Conservation (phyloP, 1,140 invertebrate species). For the Centruroides sculpturatus region DNA sequence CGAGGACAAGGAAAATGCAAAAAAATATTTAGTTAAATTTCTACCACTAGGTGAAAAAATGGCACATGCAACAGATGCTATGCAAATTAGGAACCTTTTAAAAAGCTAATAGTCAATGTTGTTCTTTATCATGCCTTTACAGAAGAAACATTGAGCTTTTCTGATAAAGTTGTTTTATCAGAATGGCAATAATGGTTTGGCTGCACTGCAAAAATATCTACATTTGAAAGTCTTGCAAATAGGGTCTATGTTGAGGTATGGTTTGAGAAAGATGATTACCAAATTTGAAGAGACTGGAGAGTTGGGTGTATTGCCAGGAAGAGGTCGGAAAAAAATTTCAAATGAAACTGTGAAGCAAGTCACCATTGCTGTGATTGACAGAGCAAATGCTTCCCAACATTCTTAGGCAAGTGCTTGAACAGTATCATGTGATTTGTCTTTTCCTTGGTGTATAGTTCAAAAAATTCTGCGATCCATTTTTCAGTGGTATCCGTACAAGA, state of each 20-base stretch:
- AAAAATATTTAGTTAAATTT: no score
- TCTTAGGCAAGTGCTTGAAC: not conserved
- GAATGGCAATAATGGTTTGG: not conserved
- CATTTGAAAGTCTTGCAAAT: not conserved
- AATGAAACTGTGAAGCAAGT: not conserved
- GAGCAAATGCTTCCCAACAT: not conserved
- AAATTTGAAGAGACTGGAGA: conserved; percentile 5
- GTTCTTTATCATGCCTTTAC: no score
- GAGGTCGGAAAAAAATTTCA: not conserved
- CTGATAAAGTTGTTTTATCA: no score
- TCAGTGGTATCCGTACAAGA: conserved; percentile 5
- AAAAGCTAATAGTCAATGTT: no score
- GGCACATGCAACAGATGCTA: no score
- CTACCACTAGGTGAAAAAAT: no score
- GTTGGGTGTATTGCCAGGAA: conserved; percentile 4
- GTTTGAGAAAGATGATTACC: conserved; percentile 1
- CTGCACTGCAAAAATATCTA: not conserved
- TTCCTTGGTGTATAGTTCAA: not conserved
- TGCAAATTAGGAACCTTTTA: no score
- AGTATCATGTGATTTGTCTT: not conserved
- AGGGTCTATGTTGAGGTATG: not conserved
- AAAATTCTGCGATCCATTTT: conserved; percentile 1
- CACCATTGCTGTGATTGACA: not conserved
- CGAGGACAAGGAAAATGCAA: no score
- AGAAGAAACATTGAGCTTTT: no score